phyloP scores from a whole-genome alignment of 30 jellyfish, hydroid and myxozoan genomes.

The Aurelia aurita complex sp. Pacific region DNA sequence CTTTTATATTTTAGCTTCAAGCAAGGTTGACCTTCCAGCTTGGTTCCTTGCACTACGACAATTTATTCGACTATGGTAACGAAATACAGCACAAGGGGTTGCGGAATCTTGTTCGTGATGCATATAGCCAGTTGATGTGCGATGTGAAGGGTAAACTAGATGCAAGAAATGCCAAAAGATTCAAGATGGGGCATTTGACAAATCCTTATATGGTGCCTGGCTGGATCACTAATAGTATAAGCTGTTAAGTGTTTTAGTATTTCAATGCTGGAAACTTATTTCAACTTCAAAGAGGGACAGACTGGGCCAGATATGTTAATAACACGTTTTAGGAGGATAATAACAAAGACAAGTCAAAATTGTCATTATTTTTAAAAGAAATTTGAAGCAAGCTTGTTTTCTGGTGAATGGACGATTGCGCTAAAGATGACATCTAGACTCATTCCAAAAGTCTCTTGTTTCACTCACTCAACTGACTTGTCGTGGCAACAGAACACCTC shows the following conservation, averaged over 20 bases:
- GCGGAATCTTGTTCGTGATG: background rate
- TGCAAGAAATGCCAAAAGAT: constrained; percentile 4
- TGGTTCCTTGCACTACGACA: background rate
- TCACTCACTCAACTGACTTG: no score
- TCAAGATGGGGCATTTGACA: background rate
- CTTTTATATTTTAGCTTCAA: background rate
- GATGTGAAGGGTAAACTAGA: background rate
- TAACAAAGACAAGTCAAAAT: no score
- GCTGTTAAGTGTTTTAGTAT: background rate
- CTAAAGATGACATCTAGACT: no score
- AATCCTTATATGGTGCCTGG: constrained; percentile 9
- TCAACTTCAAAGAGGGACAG: no score
- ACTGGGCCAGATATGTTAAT: no score
- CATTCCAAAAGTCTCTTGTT: no score
- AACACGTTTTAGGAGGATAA: no score
- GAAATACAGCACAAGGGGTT: background rate
- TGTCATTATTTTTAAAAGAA: no score
- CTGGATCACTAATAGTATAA: background rate
- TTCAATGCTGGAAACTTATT: no score
- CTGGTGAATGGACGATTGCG: no score
- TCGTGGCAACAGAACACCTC: no score
- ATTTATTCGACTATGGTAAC: background rate
- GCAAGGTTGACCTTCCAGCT: background rate
- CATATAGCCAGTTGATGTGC: background rate
- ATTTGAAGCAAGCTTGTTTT: no score